Conservation (phyloP, 2,113 vertebrate genomes). For the Lamprotornis superbus region DNA sequence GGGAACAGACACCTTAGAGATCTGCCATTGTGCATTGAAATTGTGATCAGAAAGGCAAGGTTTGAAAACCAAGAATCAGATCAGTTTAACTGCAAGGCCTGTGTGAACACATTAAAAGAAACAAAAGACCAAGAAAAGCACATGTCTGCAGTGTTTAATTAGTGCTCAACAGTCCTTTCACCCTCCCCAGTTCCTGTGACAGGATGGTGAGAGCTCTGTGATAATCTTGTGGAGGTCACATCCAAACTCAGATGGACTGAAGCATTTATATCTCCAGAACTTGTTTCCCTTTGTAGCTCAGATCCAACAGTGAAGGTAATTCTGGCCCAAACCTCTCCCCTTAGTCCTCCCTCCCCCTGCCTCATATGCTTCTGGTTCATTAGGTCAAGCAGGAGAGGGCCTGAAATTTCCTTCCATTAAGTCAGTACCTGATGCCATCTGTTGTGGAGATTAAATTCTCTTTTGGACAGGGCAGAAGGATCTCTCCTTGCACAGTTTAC, state of each 20-base stretch:
- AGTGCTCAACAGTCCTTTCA: neutral
- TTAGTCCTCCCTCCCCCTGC: neutral
- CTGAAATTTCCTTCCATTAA: neutral
- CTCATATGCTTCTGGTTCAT: neutral
- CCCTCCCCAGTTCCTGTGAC: neutral
- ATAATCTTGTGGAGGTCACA: neutral
- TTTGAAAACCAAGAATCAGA: neutral
- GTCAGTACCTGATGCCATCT: neutral
- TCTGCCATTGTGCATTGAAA: neutral
- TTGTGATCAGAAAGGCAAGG: neutral
- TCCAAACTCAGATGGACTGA: neutral
- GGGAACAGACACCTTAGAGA: neutral
- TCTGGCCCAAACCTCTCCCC: neutral
- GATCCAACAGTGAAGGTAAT: neutral
- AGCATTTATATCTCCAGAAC: neutral
- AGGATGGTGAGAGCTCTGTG: neutral
- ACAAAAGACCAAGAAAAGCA: neutral
- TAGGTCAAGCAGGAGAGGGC: neutral
- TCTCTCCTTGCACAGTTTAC: neutral
- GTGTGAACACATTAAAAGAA: neutral
- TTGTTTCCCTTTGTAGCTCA: neutral
- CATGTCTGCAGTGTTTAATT: accelerated
- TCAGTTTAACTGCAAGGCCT: neutral
- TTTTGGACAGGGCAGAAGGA: neutral
- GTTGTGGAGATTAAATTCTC: neutral